Evolutionary conservation across 2,888 invertebrate genomes (phyloP), one percentile per base, ranked within the genome.

Genomic region (Archips xylosteana): DNA sequence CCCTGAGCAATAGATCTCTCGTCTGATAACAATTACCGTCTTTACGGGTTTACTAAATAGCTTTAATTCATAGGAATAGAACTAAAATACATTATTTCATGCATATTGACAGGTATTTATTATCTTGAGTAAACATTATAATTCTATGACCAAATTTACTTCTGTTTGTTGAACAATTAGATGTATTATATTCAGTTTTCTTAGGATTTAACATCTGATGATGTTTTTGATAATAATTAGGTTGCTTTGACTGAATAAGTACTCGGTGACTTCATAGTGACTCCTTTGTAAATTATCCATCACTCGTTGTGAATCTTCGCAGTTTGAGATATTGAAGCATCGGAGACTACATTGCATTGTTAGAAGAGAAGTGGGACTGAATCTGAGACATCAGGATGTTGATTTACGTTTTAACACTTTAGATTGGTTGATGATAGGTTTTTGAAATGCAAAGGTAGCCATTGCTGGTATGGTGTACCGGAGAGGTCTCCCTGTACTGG

Each of bases 1-100:
- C 74, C 74, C 74, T 74, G 74, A 70, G 63, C 15, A 3, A 15
- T 54, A 74, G 57, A 39, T 49, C 39, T 65, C 45, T 65, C 23
- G 23, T 36, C 9, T 59, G 73, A 69, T 69, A 73, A 73, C 49
- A 49, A 59, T 13, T 72, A 15, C 15, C 57, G 12, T 49, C 49
- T 1, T 12, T 23, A 8, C 23, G 6, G 23, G 0, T 23, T 23
- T 2, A 3, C 34, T 47, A 32, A 39, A 42, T 66, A 12, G 45
- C 23, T 23, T 13, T 36, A 36, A 61, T 15, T 10, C 0, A 32
- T 23, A 15, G 23, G 15, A 60, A 15, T 49, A 12, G 2, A 12
- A 12, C 57, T 32, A 32, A 57, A 57, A 57, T 57, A 1, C 32
- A 32, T 23, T 12, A 57, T 57, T 12, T 32, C 23, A 12, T 57